Evolutionary conservation across 2,113 vertebrate species (phyloP), one percentile per base, ranked within the genome.

Genomic region (Larimichthys polyactis): DNA sequence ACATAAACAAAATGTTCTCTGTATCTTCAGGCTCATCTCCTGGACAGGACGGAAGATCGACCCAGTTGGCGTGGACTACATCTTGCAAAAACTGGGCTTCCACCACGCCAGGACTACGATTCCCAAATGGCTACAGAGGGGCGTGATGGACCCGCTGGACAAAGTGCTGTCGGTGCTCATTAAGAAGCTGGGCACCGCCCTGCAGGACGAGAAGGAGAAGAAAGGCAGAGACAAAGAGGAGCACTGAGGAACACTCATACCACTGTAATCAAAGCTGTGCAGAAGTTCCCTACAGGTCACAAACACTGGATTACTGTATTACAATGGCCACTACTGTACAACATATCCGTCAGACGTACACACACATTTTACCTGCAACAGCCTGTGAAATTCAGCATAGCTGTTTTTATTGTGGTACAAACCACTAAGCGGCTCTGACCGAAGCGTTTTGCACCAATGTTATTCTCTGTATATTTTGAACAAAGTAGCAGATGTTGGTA

Each of bases 81-180:
- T 99, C 86, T 95, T 99, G 73, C 98, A 99, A 84, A 99, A 99
- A 81, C 90, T 99, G 79, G 98, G 98, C 85, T 99, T 99, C 92
- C 98, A 99, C 92, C 98, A 99, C n/a, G 98, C 98, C 78, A 96
- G 98, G 94, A 99, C 98, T 29, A 99, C 98, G 4, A 99, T 99
- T 90, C 98, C 98, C 20, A 99, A 99, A 92, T 99, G 98, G 98
- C 97, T 99, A 87, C 98, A 99, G 91, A 96, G 98, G n/a, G 98
- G 98, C 2, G 97, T 99, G 79, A 99, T 99, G 98, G 98, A 99
- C 91, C 98, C 98, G 3, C 85, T 99, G 92, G 98, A 99, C 93
- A 99, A 99, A 84, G 98, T 99, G 60, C 90, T 99, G 75, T 99
- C 98, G 0, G 97, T 99, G 74, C 97, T 99, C 16, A 99, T 99